Conservation (phyloP, 2,888 invertebrate species). For the Linyphia triangularis region DNA sequence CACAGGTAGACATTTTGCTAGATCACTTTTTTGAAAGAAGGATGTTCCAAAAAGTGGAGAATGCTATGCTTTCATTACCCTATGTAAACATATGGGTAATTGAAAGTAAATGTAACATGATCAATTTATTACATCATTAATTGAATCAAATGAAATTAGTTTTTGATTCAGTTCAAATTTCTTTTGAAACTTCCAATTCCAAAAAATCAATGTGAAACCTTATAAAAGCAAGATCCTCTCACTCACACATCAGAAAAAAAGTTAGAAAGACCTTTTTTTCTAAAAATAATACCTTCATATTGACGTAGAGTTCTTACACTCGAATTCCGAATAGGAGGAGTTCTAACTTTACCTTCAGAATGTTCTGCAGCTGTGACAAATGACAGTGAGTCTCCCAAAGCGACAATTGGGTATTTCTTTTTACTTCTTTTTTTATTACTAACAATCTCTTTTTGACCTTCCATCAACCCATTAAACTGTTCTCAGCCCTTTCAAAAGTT, state of each 20-base stretch:
- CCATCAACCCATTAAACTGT: background rate
- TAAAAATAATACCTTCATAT: background rate
- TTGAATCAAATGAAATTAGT: too few relatives aligned
- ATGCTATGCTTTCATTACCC: too few relatives aligned
- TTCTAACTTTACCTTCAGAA: background rate
- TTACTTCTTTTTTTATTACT: background rate
- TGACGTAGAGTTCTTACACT: background rate
- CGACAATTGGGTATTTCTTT: conserved; percentile 32
- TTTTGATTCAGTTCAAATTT: too few relatives aligned
- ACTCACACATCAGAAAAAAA: background rate
- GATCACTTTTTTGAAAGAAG: too few relatives aligned
- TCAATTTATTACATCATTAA: too few relatives aligned
- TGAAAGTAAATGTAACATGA: too few relatives aligned
- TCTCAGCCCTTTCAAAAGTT: background rate
- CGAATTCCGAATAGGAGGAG: conserved; percentile 3
- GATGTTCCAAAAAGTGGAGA: too few relatives aligned
- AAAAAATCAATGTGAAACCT: too few relatives aligned
- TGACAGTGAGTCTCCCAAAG: conserved; percentile 18
- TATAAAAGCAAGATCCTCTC: background rate
- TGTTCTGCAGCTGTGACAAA: conserved; percentile 18
- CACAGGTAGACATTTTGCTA: too few relatives aligned
- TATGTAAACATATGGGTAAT: too few relatives aligned
- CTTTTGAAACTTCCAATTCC: too few relatives aligned
- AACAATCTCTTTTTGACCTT: background rate
- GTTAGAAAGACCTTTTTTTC: background rate